Conservation (phyloP, 2,888 invertebrate species). For the Hyposoter dolosus region DNA sequence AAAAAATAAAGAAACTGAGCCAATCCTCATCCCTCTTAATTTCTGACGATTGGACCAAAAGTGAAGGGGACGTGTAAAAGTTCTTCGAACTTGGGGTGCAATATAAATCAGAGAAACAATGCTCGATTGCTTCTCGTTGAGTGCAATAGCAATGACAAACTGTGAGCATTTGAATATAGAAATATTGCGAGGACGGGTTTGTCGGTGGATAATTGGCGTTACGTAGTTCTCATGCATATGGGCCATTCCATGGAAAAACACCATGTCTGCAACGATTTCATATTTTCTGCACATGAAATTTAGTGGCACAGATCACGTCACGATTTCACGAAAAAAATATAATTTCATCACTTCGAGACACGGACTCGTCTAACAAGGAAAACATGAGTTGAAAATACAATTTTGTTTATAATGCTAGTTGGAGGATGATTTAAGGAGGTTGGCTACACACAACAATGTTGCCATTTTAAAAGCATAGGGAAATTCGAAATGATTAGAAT, state of each 20-base stretch:
- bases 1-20: slow-evolving; percentile 60
- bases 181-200: slow-evolving; percentile 34
- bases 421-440: background rate
- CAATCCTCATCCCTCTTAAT: slow-evolving; percentile 10
- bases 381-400: background rate
- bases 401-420: background rate
- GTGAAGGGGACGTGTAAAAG: background rate
- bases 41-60: slow-evolving; percentile 8
- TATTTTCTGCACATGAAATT: background rate
- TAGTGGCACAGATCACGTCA: background rate
- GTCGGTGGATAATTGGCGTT: slow-evolving; percentile 61
- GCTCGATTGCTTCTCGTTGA: slow-evolving; percentile 32
- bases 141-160: slow-evolving; percentile 49
- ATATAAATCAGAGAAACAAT: slow-evolving; percentile 64
- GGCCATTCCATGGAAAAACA: background rate
- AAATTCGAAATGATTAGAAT: too few relatives aligned
- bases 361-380: too few relatives aligned
- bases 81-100: slow-evolving; percentile 24
- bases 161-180: slow-evolving; percentile 8
- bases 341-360: background rate
- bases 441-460: too few relatives aligned
- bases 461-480: too few relatives aligned
- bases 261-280: background rate
- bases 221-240: slow-evolving; percentile 24
- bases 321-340: background rate